Conservation (phyloP, 2,113 vertebrate species). For the Cinclus cinclus region DNA sequence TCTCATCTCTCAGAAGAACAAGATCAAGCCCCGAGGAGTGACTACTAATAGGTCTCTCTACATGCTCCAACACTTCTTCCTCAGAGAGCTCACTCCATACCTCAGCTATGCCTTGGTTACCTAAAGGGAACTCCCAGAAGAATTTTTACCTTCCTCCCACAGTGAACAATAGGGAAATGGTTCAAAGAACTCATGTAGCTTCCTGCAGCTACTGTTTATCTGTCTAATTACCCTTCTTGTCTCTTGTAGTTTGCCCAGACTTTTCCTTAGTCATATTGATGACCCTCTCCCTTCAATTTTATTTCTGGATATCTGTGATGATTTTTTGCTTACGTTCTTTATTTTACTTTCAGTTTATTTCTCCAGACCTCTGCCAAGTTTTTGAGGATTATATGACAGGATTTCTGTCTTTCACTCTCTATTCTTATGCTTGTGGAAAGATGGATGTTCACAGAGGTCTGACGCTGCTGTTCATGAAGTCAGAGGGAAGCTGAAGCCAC, state of each 20-base stretch:
- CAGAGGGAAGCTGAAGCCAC: neutral
- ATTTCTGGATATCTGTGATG: neutral
- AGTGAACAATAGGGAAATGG: neutral
- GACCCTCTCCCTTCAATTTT: neutral
- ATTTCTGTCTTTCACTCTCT: neutral
- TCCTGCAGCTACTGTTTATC: neutral
- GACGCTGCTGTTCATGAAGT: neutral
- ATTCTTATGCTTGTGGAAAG: neutral
- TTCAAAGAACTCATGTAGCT: neutral
- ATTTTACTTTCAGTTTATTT: neutral
- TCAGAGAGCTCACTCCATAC: neutral
- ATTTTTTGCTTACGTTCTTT: neutral
- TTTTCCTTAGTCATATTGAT: neutral
- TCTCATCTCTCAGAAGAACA: neutral
- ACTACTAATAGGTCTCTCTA: neutral
- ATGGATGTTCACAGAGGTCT: neutral
- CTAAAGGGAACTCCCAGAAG: neutral
- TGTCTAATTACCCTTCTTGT: neutral
- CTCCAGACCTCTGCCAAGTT: neutral
- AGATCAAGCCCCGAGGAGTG: neutral
- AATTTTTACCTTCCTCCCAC: neutral
- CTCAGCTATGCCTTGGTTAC: neutral
- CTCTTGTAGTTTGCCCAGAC: neutral
- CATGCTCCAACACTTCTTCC: neutral
- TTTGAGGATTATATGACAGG: neutral